Base-by-base conservation (phyloP, 2,797 vertebrate species). In the Lutjanus argentimaculatus region DNA sequence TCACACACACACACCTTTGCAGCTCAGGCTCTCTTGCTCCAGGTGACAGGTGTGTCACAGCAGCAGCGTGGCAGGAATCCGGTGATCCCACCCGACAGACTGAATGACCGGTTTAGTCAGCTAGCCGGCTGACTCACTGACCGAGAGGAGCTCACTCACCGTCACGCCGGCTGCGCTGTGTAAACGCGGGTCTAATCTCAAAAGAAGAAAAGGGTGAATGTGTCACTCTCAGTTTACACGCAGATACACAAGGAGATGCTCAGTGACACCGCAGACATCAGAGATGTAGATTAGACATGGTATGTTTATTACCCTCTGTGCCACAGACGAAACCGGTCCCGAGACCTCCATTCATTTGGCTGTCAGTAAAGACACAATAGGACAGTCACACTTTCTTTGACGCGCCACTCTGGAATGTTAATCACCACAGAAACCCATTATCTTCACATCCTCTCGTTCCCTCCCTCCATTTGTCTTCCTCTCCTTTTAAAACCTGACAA, bases 351-450 rank as follows among this genome's bases (percentile, higher is more conserved):
- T 85, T 89, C 81, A 91, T 84, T 84, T 56, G 67, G 52, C 81
- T 90, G 90, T 91, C 90, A 89, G 80, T 52, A 48, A 73, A 85
- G 70, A 85, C 84, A 92, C 91, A 93, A 92, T 76, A 67, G 83
- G 80, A 82, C 79, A 89, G 87, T 79, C 88, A 85, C 79, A 88
- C 88, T 82, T 82, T 76, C 82, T 88, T 86, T 89, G 85, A 92
- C 85, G 48, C 55, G 61, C 67, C 64, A 82, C 82, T 79, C 58
- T 25, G 88, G 87, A 93, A 93, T 93, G 93, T 89, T 94, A 93
- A 94, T 92, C 92, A 92, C 88, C 79, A 79, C 89, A 77, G 87
- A 92, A 92, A 90, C 85, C 91, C 82, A 93, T 92, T 91, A 91
- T 90, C 86, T 90, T 81, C 90, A 79, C 87, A 84, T 88, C 88